phyloP scores from a whole-genome alignment of 2,797 vertebrate species.

The Aulostomus chinensis region DNA sequence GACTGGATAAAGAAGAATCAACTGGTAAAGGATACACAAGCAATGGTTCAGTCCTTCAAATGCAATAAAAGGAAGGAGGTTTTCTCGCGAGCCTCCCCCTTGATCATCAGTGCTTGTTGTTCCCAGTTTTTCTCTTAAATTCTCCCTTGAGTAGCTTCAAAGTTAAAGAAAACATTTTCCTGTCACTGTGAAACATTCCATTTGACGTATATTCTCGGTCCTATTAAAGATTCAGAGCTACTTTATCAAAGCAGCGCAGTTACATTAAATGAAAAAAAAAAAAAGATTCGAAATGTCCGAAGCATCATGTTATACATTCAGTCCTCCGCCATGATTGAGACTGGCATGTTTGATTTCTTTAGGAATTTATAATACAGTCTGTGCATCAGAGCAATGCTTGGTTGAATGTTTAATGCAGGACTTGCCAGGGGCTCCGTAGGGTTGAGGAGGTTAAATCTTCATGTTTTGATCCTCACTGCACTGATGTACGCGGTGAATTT shows the following conservation, averaged over 20 bases:
- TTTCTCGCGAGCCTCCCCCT: too few relatives aligned
- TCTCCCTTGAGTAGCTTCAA: constrained; percentile 14
- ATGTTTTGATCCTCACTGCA: constrained; percentile 24
- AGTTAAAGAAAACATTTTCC: constrained; percentile 34
- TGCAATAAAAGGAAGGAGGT: not conserved
- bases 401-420: constrained; percentile 25
- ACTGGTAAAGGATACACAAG: constrained; percentile 6
- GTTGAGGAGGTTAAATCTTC: constrained; percentile 36
- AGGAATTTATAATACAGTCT: constrained; percentile 34
- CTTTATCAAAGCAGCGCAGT: constrained; percentile 6
- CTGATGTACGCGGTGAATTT: constrained; percentile 20
- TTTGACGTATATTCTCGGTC: constrained; percentile 19
- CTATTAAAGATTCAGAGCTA: constrained; percentile 23
- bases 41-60: constrained; percentile 1
- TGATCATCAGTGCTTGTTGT: constrained; percentile 1
- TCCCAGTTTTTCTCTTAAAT: constrained; percentile 14
- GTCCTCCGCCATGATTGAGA: not conserved
- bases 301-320: constrained; percentile 12
- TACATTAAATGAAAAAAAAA: constrained; percentile 8
- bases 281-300: not conserved
- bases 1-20: too few relatives aligned
- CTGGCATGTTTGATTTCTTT: constrained; percentile 22
- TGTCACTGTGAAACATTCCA: constrained; percentile 20
- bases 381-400: constrained; percentile 11
- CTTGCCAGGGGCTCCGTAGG: constrained; percentile 21